Percentiles rank a stretch among this genome's conserved stretches.
Evolutionary conservation across 2,888 invertebrate genomes (phyloP).

Genomic region (Parnassius glacialis): DNA sequence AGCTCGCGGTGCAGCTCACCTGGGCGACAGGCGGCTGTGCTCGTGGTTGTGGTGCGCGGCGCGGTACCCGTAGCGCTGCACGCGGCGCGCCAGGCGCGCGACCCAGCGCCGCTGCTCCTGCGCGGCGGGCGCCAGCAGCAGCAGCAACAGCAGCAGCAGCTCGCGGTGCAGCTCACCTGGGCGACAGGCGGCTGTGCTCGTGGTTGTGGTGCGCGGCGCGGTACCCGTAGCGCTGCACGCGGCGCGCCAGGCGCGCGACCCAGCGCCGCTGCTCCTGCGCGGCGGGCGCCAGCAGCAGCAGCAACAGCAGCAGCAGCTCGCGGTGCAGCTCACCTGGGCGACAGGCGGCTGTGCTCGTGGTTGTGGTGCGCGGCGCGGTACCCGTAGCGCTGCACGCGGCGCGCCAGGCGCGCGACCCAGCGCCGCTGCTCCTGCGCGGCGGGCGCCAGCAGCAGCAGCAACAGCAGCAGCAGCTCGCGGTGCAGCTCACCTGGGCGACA

Average conservation of each 20-base stretch:
- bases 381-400: constrained; percentile 78
- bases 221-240: constrained; percentile 2
- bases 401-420: background rate
- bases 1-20: no score
- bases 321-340: no score
- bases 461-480: background rate
- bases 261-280: no score
- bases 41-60: constrained; percentile 78
- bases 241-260: background rate
- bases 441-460: background rate
- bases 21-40: no score
- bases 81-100: constrained; percentile 92
- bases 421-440: background rate
- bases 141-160: constrained; percentile 86
- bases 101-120: constrained; percentile 98
- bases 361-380: constrained; percentile 57
- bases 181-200: background rate
- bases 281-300: no score
- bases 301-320: no score
- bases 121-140: constrained; percentile 88
- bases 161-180: background rate
- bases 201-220: constrained; percentile 2
- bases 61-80: constrained; percentile 96
- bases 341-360: no score
- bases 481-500: background rate